Base-by-base conservation (phyloP, 2,113 vertebrate species). In the Brachirus orientalis region DNA sequence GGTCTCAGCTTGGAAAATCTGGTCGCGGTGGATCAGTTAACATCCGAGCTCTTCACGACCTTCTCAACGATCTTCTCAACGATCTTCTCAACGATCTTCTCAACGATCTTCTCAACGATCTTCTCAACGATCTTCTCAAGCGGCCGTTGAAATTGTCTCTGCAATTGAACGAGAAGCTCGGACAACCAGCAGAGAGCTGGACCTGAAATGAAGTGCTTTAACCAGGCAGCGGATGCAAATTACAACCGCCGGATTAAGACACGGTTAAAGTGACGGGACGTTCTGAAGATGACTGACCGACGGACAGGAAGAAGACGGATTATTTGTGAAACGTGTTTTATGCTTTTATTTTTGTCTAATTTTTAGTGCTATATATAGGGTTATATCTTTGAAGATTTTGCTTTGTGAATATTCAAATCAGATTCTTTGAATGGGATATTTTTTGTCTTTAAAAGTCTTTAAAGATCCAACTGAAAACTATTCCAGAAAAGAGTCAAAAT, bases 91-190 rank as follows among this genome's bases (percentile, higher is more conserved):
- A 43, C 3, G 37, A 58, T 41, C 65, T n/a, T n/a, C n/a, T n/a
- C n/a, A n/a, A n/a, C n/a, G n/a, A n/a, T 55, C 44, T 65, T 64
- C 22, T n/a, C n/a, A n/a, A 73, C 60, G 53, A 64, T 64, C 36
- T 75, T 4, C 66, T 80, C n/a, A 55, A 43, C 3, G 37, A 58
- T 41, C 65, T n/a, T n/a, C n/a, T n/a, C n/a, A 55, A 73, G 55
- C 45, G 58, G 40, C 19, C 8, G 57, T 54, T 63, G 45, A 71
- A 62, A 62, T 55, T 56, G 52, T 46, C 56, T 35, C 61, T 45
- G 66, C 65, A 63, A 59, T 67, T 58, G 75, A 75, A 70, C 78
- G 61, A 82, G 74, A 77, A 67, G 67, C 51, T 58, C 56, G 1
- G 58, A 54, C 59, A 44, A 10, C 51, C 72, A 63, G 60, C 56